A percentile compares a stretch with the other conserved stretches of the same genome.
Conservation (phyloP, 2,888 invertebrate genomes). For the Drosophila percnosoma region DNA sequence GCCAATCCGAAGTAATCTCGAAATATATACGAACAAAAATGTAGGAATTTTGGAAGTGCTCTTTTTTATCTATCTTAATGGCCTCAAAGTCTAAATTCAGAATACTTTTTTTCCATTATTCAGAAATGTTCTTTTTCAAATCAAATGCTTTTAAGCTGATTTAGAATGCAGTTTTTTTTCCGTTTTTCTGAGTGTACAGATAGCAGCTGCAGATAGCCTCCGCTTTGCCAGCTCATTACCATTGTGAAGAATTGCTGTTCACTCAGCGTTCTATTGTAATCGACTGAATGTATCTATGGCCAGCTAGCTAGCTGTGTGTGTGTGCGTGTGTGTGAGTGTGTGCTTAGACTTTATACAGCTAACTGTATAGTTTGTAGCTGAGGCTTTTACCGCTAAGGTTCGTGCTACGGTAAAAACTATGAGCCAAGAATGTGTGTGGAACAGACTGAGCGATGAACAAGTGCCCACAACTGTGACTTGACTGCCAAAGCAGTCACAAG, state of each 20-base stretch:
- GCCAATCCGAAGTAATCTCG: neutral
- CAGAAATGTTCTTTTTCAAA: neutral
- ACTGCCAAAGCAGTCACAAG: conserved; percentile 31
- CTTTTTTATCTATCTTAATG: too few relatives aligned
- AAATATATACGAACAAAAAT: neutral
- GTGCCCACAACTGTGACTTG: conserved; percentile 60
- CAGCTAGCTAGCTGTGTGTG: conserved; percentile 10
- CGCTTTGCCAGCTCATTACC: conserved; percentile 51
- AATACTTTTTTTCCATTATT: neutral
- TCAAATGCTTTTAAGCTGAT: neutral
- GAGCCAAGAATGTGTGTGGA: conserved; percentile 58
- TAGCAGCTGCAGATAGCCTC: neutral
- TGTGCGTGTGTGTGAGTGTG: conserved; percentile 23
- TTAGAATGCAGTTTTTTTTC: neutral
- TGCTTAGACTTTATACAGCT: conserved; percentile 64
- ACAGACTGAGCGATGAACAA: conserved; percentile 38
- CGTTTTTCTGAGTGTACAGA: neutral
- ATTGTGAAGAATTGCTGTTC: conserved; percentile 47
- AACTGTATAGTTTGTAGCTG: conserved; percentile 85
- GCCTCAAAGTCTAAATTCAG: neutral
- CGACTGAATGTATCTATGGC: conserved; percentile 36
- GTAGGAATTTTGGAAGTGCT: neutral
- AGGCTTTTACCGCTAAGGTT: conserved; percentile 85
- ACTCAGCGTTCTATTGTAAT: conserved; percentile 55
- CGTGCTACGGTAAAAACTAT: conserved; percentile 84